Base-by-base conservation (phyloP, 92 coral and sea anemone species). In the Porites divaricata region DNA sequence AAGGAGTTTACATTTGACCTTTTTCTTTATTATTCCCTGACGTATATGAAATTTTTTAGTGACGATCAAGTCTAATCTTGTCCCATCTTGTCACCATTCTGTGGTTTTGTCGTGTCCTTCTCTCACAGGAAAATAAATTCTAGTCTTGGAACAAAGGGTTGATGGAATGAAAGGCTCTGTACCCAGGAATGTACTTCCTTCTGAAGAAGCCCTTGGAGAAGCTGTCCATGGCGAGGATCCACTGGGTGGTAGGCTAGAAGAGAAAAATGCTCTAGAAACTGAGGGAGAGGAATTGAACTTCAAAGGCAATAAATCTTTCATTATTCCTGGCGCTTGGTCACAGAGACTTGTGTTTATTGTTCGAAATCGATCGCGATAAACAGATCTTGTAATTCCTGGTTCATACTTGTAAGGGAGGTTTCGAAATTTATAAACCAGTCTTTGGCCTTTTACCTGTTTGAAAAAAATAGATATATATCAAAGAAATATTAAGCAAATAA, bases 401-500 rank as follows among this genome's bases (percentile, higher is more conserved):
- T 92, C 88, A 75, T 86, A 94, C 59, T 92, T 91, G 79, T 94
- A 94, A 48, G 98, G 98, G 20, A 94, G 92, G 73, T 87, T 78
- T 69, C 89, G 80, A 79, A 94, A 94, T 78, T 89, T 94, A 85
- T 94, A 94, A 20, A 94, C 98, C 58, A 94, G 89, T 35, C 93
- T 81, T 82, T 94, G 95, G 16, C 95, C 98, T 67, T 91, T 89
- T 0, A 94, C 98, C 98, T 94, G 78, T 16, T 22, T 23, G 53
- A 52, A 52, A 9, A 72, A 52, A 35, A 35, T 35, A 5, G 67
- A 52, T 23, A 19, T 6, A 16, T 26, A 17, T 50, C 19, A 54
- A 51, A 72, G 8, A 50, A n/a, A 16, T 35, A n/a, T n/a, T n/a
- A 35, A 35, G 7, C 4, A 35, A 35, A 35, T 35, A 35, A 5